Evolutionary conservation across 2,888 invertebrate genomes (phyloP).

Genomic region (Pilophorus perplexus): DNA sequence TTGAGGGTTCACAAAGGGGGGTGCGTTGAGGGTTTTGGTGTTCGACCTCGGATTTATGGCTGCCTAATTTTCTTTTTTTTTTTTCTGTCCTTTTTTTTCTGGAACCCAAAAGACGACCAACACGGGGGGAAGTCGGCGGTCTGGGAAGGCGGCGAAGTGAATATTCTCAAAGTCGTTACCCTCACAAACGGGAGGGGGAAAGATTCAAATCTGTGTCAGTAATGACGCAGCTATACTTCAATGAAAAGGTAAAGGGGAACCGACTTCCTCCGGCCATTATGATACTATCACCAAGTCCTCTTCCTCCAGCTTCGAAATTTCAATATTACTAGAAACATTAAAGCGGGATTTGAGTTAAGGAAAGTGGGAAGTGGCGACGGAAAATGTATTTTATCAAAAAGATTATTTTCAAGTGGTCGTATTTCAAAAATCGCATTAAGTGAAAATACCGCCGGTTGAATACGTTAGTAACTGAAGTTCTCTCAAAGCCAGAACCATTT

Average conservation of each 20-base stretch:
- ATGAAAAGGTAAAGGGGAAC: conserved; percentile 27
- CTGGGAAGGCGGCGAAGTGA: conserved; percentile 12
- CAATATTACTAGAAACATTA: conserved; percentile 29
- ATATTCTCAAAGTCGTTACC: conserved; percentile 30
- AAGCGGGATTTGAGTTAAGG: no score
- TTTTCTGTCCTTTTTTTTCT: conserved; percentile 8
- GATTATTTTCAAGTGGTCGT: no score
- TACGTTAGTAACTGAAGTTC: no score
- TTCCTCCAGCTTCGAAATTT: neutral
- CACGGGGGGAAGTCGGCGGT: neutral
- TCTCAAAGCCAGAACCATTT: no score
- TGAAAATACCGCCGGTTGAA: no score
- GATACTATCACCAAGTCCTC: conserved; percentile 11
- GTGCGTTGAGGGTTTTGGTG: conserved; percentile 1
- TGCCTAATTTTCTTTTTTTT: conserved; percentile 32
- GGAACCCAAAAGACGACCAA: neutral
- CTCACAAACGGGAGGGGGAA: conserved; percentile 11
- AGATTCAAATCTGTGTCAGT: conserved; percentile 39
- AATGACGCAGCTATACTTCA: conserved; percentile 35
- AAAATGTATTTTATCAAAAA: conserved; percentile 3
- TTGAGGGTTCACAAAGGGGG: neutral
- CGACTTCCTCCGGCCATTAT: conserved; percentile 24
- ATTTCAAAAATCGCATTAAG: no score
- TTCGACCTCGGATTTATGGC: conserved; percentile 36
- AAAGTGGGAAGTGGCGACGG: no score